Conservation (phyloP, 2,888 invertebrate genomes). For the Drosophila neotestacea region DNA sequence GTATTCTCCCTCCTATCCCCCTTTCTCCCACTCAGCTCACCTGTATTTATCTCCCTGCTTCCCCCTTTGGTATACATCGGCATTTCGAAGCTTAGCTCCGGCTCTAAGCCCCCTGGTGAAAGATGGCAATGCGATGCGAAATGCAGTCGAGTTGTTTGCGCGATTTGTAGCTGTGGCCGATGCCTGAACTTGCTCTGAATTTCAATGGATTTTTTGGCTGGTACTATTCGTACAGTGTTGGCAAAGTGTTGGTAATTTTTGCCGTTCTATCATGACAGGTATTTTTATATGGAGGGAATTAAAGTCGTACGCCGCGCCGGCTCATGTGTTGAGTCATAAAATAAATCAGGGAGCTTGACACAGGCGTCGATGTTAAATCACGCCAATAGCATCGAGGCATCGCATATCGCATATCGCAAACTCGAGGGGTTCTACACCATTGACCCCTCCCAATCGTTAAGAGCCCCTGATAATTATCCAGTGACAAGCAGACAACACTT, state of each 20-base stretch:
- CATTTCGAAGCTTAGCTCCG: conserved; percentile 29
- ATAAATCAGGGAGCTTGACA: conserved; percentile 77
- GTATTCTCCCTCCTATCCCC: background rate
- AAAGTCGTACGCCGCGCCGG: conserved; percentile 43
- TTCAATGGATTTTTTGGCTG: conserved; percentile 57
- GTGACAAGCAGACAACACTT: conserved; percentile 35
- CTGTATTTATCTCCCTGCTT: background rate
- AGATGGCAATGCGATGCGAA: conserved; percentile 59
- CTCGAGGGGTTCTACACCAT: conserved; percentile 35
- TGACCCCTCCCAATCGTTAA: conserved; percentile 27
- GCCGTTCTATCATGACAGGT: conserved; percentile 66
- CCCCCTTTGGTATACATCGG: background rate
- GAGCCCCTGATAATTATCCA: conserved; percentile 39
- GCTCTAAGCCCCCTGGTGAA: conserved; percentile 48
- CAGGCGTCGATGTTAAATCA: conserved; percentile 76
- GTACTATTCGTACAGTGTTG: background rate
- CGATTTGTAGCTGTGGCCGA: conserved; percentile 77
- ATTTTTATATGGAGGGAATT: conserved; percentile 52
- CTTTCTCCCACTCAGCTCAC: background rate
- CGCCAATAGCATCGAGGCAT: conserved; percentile 32
- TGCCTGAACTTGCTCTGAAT: conserved; percentile 67
- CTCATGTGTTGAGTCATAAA: conserved; percentile 75
- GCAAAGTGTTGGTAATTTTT: conserved; percentile 62
- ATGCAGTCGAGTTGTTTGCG: conserved; percentile 74
- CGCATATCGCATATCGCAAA: conserved; percentile 26